Percentiles rank a stretch among this genome's conserved stretches.
These are phyloP conservation scores for Lumbricus terrestris DNA, from an alignment of 2,888 invertebrate genomes.

Conservation along the genomic window DNA sequence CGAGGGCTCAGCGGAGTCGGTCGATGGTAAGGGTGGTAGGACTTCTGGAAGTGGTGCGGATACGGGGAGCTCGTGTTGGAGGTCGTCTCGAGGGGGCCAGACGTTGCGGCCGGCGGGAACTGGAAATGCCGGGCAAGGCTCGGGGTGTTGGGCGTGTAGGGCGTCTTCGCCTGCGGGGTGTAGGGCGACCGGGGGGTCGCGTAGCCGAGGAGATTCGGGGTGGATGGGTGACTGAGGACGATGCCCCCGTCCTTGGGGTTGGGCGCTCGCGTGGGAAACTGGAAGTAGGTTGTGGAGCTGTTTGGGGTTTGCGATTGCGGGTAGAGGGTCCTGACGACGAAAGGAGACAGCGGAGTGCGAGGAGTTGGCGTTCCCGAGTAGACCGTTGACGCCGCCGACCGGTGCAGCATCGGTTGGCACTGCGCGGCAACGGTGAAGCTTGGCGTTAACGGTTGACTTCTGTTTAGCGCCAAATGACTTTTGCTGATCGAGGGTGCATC, in stretches of 20 bases:
- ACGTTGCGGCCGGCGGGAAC: constrained; percentile 16
- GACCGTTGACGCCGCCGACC: constrained; percentile 12
- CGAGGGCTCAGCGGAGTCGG: constrained; percentile 16
- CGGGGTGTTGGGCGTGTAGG: constrained; percentile 30
- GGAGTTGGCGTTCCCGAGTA: constrained; percentile 14
- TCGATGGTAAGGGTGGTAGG: constrained; percentile 18
- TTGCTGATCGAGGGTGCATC: constrained; percentile 10
- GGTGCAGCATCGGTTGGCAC: not conserved
- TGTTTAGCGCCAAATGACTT: constrained; percentile 19
- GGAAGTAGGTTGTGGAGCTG: constrained; percentile 32
- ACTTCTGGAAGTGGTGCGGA: constrained; percentile 20
- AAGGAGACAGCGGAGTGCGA: constrained; percentile 23
- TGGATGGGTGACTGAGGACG: constrained; percentile 21
- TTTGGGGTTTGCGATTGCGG: constrained; percentile 50
- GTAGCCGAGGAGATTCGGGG: constrained; percentile 28
- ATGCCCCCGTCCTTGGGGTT: not conserved
- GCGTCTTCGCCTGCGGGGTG: constrained; percentile 26
- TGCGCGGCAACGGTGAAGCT: not conserved
- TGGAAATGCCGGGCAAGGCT: constrained; percentile 19
- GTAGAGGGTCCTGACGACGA: constrained; percentile 26
- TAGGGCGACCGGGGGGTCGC: constrained; percentile 20
- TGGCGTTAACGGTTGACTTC: constrained; percentile 4
- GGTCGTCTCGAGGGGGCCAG: not conserved
- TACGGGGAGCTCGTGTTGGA: constrained; percentile 7
- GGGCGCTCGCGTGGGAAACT: constrained; percentile 21